Evolutionary conservation across 2,113 vertebrate genomes (phyloP).

Genomic region (Microtus pennsylvanicus): DNA sequence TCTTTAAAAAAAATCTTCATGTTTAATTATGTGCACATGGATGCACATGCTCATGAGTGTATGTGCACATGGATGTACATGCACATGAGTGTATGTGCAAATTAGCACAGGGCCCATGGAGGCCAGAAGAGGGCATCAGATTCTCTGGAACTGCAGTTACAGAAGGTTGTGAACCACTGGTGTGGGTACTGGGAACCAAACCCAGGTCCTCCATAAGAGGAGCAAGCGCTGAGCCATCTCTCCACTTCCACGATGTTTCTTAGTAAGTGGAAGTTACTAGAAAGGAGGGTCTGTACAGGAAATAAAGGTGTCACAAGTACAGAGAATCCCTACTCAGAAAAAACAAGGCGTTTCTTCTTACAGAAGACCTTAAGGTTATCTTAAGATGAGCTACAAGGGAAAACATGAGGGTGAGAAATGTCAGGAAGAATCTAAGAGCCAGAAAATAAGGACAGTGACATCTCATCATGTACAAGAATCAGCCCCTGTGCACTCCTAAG

Average conservation of each 20-base stretch:
- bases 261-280: constrained; percentile 7
- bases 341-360: neutral
- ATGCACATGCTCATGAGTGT: neutral
- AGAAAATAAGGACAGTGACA: neutral
- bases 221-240: neutral
- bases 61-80: neutral
- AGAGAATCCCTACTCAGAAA: neutral
- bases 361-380: neutral
- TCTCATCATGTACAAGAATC: too few relatives aligned
- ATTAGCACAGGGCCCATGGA: neutral
- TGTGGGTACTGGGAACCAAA: neutral
- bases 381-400: neutral
- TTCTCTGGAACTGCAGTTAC: neutral
- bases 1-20: neutral
- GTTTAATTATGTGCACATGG: neutral
- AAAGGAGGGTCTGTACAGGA: neutral
- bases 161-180: neutral
- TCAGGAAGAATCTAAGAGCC: neutral
- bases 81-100: neutral
- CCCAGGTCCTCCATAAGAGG: neutral
- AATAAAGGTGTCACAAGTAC: neutral
- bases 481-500: neutral
- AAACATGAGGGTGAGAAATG: constrained; percentile 45
- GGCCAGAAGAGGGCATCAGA: neutral
- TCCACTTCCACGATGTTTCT: neutral